Base-by-base conservation (phyloP, 2,797 vertebrate species). In the Xenopus petersii region DNA sequence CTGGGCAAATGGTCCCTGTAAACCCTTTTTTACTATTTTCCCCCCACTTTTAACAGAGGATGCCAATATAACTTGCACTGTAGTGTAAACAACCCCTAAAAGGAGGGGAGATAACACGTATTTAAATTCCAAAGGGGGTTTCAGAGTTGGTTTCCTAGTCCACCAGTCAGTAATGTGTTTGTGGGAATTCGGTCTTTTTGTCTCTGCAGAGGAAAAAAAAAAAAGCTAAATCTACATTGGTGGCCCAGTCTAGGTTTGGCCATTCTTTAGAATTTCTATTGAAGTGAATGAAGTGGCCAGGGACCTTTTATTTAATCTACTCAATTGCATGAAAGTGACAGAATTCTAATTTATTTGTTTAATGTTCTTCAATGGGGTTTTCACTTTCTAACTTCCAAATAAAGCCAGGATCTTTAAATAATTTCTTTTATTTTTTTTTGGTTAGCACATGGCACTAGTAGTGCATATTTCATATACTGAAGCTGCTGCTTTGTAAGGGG, bases 321-420 rank as follows among this genome's bases (percentile, higher is more conserved):
- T 97, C 94, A 91, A 95, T 97, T 95, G 96, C 94, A 94, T 93
- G 21, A 96, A 96, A 97, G 95, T 98, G 96, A 96, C 93, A 95
- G 95, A 96, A 97, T 98, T 95, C 94, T 94, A 96, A 95, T 95
- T 95, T 97, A 97, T 99, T 99, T 97, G 96, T 95, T 98, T 96
- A 98, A 97, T 94, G 92, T 93, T 92, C 92, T 91, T 92, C 92
- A 94, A 95, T 92, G 89, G 89, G 36, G 89, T 89, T 89, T 92
- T 88, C 91, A 89, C 90, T 93, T 91, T 90, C 89, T 88, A 86
- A 86, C 87, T 87, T 87, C 87, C 87, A 88, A 92, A 87, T 87
- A 88, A 91, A 89, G 89, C 87, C 84, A 84, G 81, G 79, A 66
- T 51, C 83, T 82, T 84, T 83, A 84, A 83, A 87, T 87, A 82